These are phyloP conservation scores for Drosophila lacteicornis DNA, from an alignment of 1,140 invertebrate genomes.

Conservation along the genomic window DNA sequence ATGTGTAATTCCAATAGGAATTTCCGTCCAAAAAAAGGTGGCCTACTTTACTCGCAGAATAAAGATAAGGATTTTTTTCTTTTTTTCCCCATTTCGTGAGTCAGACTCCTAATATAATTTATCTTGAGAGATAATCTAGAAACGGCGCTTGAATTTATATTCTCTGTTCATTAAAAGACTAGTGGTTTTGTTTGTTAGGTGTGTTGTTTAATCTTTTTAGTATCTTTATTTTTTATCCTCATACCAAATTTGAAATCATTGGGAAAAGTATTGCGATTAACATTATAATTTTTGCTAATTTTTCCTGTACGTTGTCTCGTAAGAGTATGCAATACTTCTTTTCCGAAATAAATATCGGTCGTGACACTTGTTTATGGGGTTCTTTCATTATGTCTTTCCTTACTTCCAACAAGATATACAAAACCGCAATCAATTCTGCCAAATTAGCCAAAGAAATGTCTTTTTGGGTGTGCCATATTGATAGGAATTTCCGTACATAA, in stretches of 20 bases:
- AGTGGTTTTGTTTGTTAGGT: too few relatives aligned
- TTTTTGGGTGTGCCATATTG: not conserved
- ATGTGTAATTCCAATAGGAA: slow-evolving; percentile 1
- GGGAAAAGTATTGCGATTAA: too few relatives aligned
- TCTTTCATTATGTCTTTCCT: not conserved
- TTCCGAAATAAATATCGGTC: not conserved
- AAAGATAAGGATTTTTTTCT: not conserved
- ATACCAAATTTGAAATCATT: too few relatives aligned
- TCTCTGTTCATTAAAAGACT: too few relatives aligned
- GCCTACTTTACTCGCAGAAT: not conserved
- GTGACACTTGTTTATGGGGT: not conserved
- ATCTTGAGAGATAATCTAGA: not conserved
- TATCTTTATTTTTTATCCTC: too few relatives aligned
- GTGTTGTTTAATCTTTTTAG: too few relatives aligned
- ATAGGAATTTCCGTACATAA: slow-evolving; percentile 31
- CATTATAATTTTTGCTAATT: too few relatives aligned
- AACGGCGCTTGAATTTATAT: not conserved
- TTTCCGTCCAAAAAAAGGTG: not conserved
- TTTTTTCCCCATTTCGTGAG: not conserved
- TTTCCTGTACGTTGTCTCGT: not conserved
- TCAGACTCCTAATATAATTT: not conserved
- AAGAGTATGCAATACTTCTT: not conserved
- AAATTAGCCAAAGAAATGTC: not conserved
- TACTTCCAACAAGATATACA: not conserved
- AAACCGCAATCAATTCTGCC: not conserved